Base-by-base conservation (phyloP, 2,113 vertebrate species). In the Lasiurus cinereus region DNA sequence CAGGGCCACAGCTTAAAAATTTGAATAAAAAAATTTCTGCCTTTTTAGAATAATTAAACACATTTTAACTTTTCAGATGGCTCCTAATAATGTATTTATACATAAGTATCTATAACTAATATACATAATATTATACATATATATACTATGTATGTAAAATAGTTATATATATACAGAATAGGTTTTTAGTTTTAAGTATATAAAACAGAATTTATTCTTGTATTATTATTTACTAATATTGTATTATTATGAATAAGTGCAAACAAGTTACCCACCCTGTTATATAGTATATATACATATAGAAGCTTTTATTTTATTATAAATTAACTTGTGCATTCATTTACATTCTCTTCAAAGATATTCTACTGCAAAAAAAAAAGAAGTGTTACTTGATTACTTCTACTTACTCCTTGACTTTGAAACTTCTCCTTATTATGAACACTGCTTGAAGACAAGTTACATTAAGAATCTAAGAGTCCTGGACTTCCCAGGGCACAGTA, bases 311-410 rank as follows among this genome's bases (percentile, higher is more conserved):
- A 48, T 87, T 70, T 59, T 10, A 69, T 54, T 19, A 0, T 24
- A 87, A 87, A 16, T 83, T 91, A 84, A 91, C 43, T 92, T 91
- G 16, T 70, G 3, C 16, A 43, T 67, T 95, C 46, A 83, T 39
- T 29, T 54, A 62, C 46, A 62, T 33, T 9, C n/a, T 94, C 11
- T 91, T 76, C 11, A 90, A 91, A 93, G 56, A 83, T 72, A 74
- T 90, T 73, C 52, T 62, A 83, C 50, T 86, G 3, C 4, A 59
- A 59, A 46, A 36, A 46, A 36, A 9, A 27, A 72, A 36, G n/a
- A 88, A 82, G 3, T 54, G 10, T 50, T 62, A 59, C 67, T 48
- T 90, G 36, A 90, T 52, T 80, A 64, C 36, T 92, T 76, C 6
- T 66, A 6, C 18, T 22, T 73, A 50, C 4, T 88, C 12, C 8